Percentiles rank a stretch among this genome's conserved stretches.
Conservation (phyloP, 2,797 vertebrate species). For the Scomberomorus guttatus region DNA sequence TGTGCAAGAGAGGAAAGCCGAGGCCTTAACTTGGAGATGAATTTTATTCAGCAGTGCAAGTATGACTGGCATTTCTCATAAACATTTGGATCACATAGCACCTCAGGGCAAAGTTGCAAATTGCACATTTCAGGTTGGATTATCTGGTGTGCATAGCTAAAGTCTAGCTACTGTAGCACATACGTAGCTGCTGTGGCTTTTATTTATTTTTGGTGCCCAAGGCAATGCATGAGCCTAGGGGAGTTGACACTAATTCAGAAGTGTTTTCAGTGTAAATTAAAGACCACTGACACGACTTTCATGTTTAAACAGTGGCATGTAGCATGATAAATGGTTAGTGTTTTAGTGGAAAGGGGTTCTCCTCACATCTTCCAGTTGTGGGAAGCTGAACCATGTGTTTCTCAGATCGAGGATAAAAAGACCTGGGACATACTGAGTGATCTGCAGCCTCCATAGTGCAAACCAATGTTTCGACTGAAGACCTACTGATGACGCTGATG, state of each 20-base stretch:
- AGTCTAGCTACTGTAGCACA: conserved; percentile 49
- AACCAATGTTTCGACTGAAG: not conserved
- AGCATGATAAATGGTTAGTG: conserved; percentile 4
- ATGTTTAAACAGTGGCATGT: conserved; percentile 32
- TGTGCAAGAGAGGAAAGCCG: conserved; percentile 14
- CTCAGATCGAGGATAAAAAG: not conserved
- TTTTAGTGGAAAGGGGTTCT: conserved; percentile 2
- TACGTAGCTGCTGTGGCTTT: conserved; percentile 37
- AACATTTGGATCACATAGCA: conserved; percentile 53
- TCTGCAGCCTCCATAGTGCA: not conserved
- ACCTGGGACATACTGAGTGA: not conserved
- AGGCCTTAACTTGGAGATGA: conserved; percentile 19
- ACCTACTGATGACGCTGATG: not conserved
- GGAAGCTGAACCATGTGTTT: not conserved
- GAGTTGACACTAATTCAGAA: conserved; percentile 50
- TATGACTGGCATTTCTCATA: conserved; percentile 34
- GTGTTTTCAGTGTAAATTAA: conserved; percentile 56
- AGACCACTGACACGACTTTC: conserved; percentile 33
- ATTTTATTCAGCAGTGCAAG: conserved; percentile 38
- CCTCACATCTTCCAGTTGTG: not conserved
- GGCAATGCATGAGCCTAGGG: conserved; percentile 35
- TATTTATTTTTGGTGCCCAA: conserved; percentile 52
- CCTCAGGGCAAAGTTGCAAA: conserved; percentile 65
- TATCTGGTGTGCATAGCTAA: conserved; percentile 55
- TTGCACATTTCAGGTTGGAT: conserved; percentile 73